Conservation (phyloP, 2,797 vertebrate genomes). For the Acropternis orthonyx region DNA sequence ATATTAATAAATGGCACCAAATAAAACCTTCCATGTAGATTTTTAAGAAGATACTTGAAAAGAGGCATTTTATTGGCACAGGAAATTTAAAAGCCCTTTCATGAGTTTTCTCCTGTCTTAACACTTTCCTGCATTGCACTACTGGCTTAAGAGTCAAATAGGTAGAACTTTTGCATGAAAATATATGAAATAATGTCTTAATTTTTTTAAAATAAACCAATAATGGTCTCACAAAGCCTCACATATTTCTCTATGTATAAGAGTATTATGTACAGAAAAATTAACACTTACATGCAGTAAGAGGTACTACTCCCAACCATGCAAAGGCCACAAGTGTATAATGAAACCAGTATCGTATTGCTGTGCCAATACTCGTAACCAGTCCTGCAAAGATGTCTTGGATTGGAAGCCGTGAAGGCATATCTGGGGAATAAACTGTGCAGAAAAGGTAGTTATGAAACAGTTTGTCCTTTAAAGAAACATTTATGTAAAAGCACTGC, state of each 20-base stretch:
- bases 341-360: slow-evolving; percentile 99
- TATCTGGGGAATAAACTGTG: slow-evolving; percentile 98
- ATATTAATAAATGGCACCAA: not conserved
- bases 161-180: not conserved
- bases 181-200: not conserved
- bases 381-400: slow-evolving; percentile 98
- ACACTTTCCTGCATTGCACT: not conserved
- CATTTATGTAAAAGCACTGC: not conserved
- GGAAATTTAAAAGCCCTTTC: not conserved
- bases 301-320: slow-evolving; percentile 97
- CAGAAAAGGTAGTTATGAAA: slow-evolving; percentile 34
- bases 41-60: not conserved
- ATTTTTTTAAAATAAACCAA: not conserved
- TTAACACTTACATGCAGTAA: slow-evolving; percentile 93
- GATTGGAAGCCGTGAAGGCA: slow-evolving; percentile 97
- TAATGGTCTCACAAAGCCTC: not conserved
- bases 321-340: slow-evolving; percentile 99
- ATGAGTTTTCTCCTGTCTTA: not conserved
- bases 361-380: slow-evolving; percentile 97
- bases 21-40: not conserved
- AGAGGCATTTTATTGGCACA: not conserved
- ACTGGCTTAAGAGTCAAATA: not conserved
- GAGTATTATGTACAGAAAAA: not conserved
- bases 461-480: not conserved
- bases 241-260: not conserved